These are phyloP conservation scores for Diachasmimorpha longicaudata DNA, from an alignment of 1,140 invertebrate genomes.

Conservation along the genomic window DNA sequence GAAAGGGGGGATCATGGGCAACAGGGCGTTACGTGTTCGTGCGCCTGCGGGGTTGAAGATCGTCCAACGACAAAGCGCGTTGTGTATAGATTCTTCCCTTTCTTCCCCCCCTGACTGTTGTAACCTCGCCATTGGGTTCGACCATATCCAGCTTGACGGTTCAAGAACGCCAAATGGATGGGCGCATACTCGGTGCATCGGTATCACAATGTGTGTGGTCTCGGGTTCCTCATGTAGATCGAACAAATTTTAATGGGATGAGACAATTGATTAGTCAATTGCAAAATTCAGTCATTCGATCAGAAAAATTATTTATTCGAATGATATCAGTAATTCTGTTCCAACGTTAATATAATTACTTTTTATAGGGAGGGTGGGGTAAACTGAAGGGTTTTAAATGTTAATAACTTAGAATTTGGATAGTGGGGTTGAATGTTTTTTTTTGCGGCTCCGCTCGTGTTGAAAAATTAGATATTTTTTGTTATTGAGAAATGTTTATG, in stretches of 20 bases:
- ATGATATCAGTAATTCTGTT: background rate
- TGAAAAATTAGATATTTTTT: no score
- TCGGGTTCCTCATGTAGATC: constrained; percentile 10
- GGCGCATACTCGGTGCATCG: constrained; percentile 27
- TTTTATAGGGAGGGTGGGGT: no score
- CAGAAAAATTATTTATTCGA: background rate
- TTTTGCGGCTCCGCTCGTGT: no score
- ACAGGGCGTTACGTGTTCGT: constrained; percentile 25
- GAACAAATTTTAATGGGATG: background rate
- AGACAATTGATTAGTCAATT: background rate
- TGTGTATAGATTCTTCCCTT: constrained; percentile 32
- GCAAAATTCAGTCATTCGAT: background rate
- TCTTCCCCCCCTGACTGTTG: constrained; percentile 29
- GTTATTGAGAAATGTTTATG: no score
- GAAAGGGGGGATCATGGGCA: constrained; percentile 8
- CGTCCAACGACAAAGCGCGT: constrained; percentile 33
- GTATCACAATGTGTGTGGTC: constrained; percentile 42
- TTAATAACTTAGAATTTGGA: no score
- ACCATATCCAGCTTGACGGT: background rate
- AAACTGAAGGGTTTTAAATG: no score
- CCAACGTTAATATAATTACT: no score
- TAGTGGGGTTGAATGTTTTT: no score
- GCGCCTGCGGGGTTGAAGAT: constrained; percentile 29
- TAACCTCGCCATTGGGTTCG: constrained; percentile 34
- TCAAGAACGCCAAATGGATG: constrained; percentile 1